Conservation (phyloP, 2,888 invertebrate genomes). For the Tetramorium bicarinatum region DNA sequence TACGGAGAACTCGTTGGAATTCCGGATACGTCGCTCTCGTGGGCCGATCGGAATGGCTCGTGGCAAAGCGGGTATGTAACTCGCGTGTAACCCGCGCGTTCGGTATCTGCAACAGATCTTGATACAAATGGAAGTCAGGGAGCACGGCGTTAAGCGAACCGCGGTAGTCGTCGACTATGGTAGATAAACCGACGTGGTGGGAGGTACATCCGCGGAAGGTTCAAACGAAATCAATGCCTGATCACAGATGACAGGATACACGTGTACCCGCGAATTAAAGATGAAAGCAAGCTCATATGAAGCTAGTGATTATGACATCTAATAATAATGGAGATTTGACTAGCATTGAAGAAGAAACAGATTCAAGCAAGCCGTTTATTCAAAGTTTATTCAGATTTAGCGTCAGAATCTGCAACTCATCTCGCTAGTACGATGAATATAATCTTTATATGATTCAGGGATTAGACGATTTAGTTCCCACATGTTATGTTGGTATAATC, state of each 20-base stretch:
- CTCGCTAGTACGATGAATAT: background rate
- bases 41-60: constrained; percentile 55
- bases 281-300: constrained; percentile 40
- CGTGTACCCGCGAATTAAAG: constrained; percentile 60
- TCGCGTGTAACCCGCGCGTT: constrained; percentile 69
- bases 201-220: constrained; percentile 43
- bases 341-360: constrained; percentile 12
- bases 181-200: constrained; percentile 64
- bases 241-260: constrained; percentile 48
- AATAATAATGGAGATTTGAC: constrained; percentile 14
- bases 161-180: constrained; percentile 67
- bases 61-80: constrained; percentile 34
- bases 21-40: constrained; percentile 45
- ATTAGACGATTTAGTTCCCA: background rate
- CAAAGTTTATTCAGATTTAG: background rate
- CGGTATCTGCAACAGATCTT: constrained; percentile 78
- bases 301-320: constrained; percentile 19
- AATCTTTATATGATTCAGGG: background rate
- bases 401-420: background rate
- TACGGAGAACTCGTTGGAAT: constrained; percentile 40
- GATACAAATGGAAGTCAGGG: constrained; percentile 77
- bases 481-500: background rate
- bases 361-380: background rate
- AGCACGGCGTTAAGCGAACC: constrained; percentile 67
- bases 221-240: constrained; percentile 66